Conservation (phyloP, 2,113 vertebrate species). For the Xyliphius kryptos region DNA sequence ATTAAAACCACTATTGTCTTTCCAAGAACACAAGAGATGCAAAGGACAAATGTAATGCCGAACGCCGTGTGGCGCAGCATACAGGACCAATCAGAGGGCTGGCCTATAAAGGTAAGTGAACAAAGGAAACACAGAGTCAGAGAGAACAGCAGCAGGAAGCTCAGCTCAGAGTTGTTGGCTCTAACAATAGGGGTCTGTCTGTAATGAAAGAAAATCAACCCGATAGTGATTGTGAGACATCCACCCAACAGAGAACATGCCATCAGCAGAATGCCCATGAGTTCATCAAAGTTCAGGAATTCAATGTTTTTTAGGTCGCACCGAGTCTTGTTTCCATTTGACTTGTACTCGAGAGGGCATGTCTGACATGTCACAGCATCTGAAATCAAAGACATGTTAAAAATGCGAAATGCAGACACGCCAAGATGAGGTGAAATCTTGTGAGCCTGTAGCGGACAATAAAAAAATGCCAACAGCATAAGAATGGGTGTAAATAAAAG, state of each 20-base stretch:
- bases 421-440: constrained; percentile 46
- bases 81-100: constrained; percentile 65
- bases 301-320: constrained; percentile 65
- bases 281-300: constrained; percentile 61
- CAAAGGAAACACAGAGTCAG: constrained; percentile 65
- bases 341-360: constrained; percentile 66
- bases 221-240: constrained; percentile 55
- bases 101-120: constrained; percentile 62
- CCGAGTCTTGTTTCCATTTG: constrained; percentile 57
- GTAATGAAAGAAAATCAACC: constrained; percentile 62
- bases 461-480: constrained; percentile 48
- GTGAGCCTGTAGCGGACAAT: constrained; percentile 47
- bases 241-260: constrained; percentile 62
- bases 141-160: constrained; percentile 65
- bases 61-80: constrained; percentile 65
- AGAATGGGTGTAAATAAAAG: constrained; percentile 46
- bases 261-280: constrained; percentile 63
- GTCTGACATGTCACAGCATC: constrained; percentile 66
- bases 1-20: constrained; percentile 63
- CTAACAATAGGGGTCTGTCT: constrained; percentile 65
- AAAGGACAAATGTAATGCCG: constrained; percentile 62
- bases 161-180: constrained; percentile 68
- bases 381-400: constrained; percentile 64
- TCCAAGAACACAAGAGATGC: constrained; percentile 60
- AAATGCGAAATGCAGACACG: constrained; percentile 49